Conservation (phyloP, 2,888 invertebrate genomes). For the Eulithis testata region DNA sequence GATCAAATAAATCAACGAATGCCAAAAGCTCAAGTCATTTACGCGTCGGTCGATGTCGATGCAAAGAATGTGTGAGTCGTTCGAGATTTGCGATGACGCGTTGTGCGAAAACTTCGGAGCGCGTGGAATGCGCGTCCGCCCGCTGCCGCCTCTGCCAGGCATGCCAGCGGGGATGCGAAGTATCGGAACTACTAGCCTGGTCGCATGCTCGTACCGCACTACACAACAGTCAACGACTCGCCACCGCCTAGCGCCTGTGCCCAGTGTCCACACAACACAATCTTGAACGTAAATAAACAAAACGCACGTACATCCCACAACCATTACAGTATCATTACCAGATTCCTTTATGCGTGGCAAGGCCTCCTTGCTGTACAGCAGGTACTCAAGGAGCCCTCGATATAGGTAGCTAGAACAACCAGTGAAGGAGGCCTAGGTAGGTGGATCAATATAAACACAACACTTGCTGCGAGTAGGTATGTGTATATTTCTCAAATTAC, state of each 20-base stretch:
- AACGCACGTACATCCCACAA: background rate
- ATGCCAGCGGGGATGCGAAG: too few relatives aligned
- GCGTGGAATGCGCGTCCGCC: constrained; percentile 13
- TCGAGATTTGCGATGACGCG: constrained; percentile 19
- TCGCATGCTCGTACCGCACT: background rate
- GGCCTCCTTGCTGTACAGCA: too few relatives aligned
- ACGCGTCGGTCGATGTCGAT: constrained; percentile 12
- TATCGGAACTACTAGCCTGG: background rate
- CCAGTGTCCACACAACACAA: background rate
- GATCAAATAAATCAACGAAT: constrained; percentile 48
- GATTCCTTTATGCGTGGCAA: background rate
- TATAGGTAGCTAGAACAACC: too few relatives aligned
- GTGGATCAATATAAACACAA: too few relatives aligned
- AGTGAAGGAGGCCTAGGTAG: too few relatives aligned
- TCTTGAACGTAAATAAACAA: background rate
- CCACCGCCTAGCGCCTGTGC: constrained; percentile 30
- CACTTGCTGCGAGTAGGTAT: too few relatives aligned
- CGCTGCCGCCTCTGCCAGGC: background rate
- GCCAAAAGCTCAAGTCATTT: constrained; percentile 47
- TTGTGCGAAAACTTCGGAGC: constrained; percentile 1
- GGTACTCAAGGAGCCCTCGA: too few relatives aligned
- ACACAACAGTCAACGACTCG: constrained; percentile 17
- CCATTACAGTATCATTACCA: background rate
- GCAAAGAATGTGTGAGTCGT: constrained; percentile 23
- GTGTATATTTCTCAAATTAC: too few relatives aligned